phyloP scores from a whole-genome alignment of 2,113 vertebrate genomes.

The Lepus timidus region DNA sequence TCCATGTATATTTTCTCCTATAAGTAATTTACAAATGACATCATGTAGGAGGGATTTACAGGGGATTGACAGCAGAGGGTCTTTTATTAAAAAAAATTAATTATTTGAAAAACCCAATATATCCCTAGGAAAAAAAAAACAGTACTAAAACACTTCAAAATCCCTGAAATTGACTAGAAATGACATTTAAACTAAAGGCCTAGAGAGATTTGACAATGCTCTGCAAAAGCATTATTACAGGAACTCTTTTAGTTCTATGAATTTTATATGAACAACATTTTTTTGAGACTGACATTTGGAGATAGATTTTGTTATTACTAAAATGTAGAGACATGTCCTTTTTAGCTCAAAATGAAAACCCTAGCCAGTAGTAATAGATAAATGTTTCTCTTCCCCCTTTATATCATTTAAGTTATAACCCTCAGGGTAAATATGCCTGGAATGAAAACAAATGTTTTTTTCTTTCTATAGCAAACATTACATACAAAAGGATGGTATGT shows the following conservation, averaged over 20 bases:
- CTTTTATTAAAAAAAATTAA: constrained; percentile 77
- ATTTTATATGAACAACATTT: constrained; percentile 78
- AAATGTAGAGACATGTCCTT: constrained; percentile 64
- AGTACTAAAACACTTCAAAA: constrained; percentile 52
- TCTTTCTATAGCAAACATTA: constrained; percentile 27
- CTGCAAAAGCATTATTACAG: constrained; percentile 55
- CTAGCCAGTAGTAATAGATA: constrained; percentile 67
- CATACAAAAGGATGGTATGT: constrained; percentile 14
- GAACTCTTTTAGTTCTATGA: constrained; percentile 67
- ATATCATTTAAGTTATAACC: constrained; percentile 67
- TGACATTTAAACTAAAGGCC: constrained; percentile 65
- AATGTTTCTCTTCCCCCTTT: constrained; percentile 64
- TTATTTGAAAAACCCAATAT: constrained; percentile 53
- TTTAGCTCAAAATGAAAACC: constrained; percentile 74
- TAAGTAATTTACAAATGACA: constrained; percentile 67
- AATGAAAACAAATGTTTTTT: constrained; percentile 64
- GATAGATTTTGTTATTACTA: constrained; percentile 73
- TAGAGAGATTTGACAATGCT: constrained; percentile 70
- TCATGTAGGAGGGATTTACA: background rate
- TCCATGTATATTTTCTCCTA: background rate
- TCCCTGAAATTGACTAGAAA: constrained; percentile 72
- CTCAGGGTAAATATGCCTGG: constrained; percentile 59
- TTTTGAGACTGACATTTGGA: constrained; percentile 65
- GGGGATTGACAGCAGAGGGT: background rate
- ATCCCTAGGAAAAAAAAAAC: background rate